phyloP scores from a whole-genome alignment of 2,113 vertebrate species.

The Channa argus region DNA sequence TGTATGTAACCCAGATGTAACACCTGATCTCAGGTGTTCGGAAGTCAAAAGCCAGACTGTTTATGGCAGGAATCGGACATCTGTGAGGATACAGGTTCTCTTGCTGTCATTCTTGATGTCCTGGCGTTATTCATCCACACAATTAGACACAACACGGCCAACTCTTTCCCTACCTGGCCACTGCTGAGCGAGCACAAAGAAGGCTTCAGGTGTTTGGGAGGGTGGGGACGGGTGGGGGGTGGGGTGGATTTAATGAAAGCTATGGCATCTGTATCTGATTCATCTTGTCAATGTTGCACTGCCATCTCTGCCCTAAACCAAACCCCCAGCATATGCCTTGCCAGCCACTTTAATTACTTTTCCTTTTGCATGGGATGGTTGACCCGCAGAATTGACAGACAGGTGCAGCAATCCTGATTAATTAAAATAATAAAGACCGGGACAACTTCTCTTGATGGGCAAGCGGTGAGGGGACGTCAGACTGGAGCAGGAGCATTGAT shows the following conservation, averaged over 20 bases:
- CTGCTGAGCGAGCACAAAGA: constrained; percentile 57
- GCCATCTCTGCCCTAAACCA: constrained; percentile 74
- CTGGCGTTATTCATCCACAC: constrained; percentile 68
- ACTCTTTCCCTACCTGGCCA: constrained; percentile 71
- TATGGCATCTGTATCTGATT: constrained; percentile 78
- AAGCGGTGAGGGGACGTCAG: constrained; percentile 61
- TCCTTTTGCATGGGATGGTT: constrained; percentile 61
- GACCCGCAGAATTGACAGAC: constrained; percentile 76
- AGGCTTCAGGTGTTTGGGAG: constrained; percentile 67
- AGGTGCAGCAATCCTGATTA: constrained; percentile 81
- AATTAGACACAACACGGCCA: constrained; percentile 70
- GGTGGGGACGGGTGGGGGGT: constrained; percentile 7
- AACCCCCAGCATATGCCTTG: constrained; percentile 76
- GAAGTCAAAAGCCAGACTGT: constrained; percentile 15
- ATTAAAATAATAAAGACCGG: constrained; percentile 80
- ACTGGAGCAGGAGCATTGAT: constrained; percentile 75
- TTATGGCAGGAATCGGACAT: constrained; percentile 34
- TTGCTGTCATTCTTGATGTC: constrained; percentile 50
- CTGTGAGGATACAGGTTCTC: constrained; percentile 48
- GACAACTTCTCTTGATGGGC: constrained; percentile 61
- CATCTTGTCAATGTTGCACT: constrained; percentile 76
- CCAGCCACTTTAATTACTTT: constrained; percentile 81
- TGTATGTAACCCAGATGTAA: neutral
- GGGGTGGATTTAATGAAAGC: constrained; percentile 76
- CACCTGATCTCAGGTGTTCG: neutral